These are phyloP conservation scores for Acleris sparsana DNA, from an alignment of 2,888 invertebrate species.

Conservation along the genomic window DNA sequence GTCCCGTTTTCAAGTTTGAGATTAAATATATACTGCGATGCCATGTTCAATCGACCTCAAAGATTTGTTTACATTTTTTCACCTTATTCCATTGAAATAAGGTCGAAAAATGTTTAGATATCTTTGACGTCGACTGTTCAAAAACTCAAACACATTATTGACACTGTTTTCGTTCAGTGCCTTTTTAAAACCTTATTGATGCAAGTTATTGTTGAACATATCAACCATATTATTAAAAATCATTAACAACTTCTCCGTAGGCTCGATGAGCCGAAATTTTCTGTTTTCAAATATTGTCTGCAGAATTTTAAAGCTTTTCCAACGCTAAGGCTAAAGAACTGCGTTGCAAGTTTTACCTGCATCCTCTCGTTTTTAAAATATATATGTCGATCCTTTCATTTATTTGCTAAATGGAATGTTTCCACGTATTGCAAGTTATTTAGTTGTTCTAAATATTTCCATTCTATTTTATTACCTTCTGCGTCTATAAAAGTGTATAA, in stretches of 20 bases:
- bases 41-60: no score
- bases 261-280: constrained; percentile 13
- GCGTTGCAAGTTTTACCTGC: constrained; percentile 34
- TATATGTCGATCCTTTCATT: constrained; percentile 11
- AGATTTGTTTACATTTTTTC: no score
- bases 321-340: constrained; percentile 28
- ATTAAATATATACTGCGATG: constrained; percentile 8
- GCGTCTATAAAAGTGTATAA: constrained; percentile 26
- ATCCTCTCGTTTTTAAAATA: constrained; percentile 28
- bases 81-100: no score
- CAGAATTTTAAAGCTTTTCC: constrained; percentile 34
- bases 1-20: constrained; percentile 1
- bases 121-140: background rate
- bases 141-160: constrained; percentile 14
- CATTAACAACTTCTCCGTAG: constrained; percentile 3
- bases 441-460: constrained; percentile 1
- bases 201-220: constrained; percentile 32
- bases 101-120: no score
- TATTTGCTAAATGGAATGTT: constrained; percentile 18
- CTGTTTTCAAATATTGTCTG: background rate
- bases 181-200: constrained; percentile 35
- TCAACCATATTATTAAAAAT: constrained; percentile 33
- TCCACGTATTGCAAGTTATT: constrained; percentile 14
- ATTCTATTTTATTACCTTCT: constrained; percentile 11
- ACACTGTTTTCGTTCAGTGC: constrained; percentile 30